Conservation (phyloP, 2,113 vertebrate genomes). For the Rhea americana region DNA sequence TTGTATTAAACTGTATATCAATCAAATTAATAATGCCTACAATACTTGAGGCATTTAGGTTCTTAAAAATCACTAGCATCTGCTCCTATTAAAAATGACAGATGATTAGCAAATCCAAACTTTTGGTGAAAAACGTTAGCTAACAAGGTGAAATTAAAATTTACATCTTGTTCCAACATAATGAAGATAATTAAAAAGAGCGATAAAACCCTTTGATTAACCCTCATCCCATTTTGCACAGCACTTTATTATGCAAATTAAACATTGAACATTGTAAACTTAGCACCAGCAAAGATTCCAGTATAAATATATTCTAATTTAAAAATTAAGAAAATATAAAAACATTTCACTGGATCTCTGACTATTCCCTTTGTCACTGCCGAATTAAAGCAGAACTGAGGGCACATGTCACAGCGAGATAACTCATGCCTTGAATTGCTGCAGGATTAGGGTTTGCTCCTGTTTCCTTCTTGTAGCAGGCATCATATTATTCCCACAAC, state of each 20-base stretch:
- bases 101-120: constrained; percentile 76
- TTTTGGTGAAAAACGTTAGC: constrained; percentile 76
- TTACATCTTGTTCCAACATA: constrained; percentile 77
- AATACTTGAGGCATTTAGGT: constrained; percentile 62
- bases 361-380: neutral
- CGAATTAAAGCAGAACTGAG: constrained; percentile 23
- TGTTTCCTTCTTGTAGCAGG: neutral
- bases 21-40: constrained; percentile 75
- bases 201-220: constrained; percentile 81
- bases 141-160: constrained; percentile 84
- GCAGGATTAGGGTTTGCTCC: neutral
- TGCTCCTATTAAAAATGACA: constrained; percentile 80
- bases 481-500: neutral
- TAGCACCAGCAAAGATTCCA: constrained; percentile 41
- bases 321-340: constrained; percentile 36
- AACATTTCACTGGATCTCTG: constrained; percentile 3
- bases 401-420: neutral
- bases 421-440: neutral
- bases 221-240: constrained; percentile 68
- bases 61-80: constrained; percentile 73
- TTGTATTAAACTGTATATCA: constrained; percentile 71
- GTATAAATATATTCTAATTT: constrained; percentile 59
- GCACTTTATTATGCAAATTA: constrained; percentile 73
- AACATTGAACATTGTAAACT: constrained; percentile 67
- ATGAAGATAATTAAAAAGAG: constrained; percentile 79